These are phyloP conservation scores for Rhyacichthys aspro DNA, from an alignment of 2,797 vertebrate genomes.

Conservation along the genomic window DNA sequence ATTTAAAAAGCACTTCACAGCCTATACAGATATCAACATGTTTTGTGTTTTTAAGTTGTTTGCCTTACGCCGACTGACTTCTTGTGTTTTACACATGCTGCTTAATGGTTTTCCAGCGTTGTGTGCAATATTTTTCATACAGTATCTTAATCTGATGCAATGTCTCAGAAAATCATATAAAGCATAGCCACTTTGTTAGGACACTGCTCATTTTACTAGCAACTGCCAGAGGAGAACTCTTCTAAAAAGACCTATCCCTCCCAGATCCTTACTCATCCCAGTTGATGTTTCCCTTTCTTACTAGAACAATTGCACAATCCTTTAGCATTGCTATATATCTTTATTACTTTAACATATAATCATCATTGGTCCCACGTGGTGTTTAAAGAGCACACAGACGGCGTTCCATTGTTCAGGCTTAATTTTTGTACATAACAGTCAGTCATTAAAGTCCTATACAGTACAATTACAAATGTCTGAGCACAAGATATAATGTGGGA, in stretches of 20 bases:
- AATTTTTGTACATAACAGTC: slow-evolving; percentile 76
- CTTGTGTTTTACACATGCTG: slow-evolving; percentile 63
- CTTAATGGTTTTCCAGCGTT: slow-evolving; percentile 39
- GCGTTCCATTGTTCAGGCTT: slow-evolving; percentile 47
- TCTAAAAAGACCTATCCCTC: slow-evolving; percentile 9
- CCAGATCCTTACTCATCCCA: slow-evolving; percentile 24
- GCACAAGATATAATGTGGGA: slow-evolving; percentile 77
- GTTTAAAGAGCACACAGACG: slow-evolving; percentile 64
- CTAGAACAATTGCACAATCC: slow-evolving; percentile 47
- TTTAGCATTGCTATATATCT: slow-evolving; percentile 49
- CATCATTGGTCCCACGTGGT: slow-evolving; percentile 52
- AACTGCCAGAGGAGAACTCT: slow-evolving; percentile 20
- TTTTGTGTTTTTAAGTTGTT: slow-evolving; percentile 47
- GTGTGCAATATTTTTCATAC: slow-evolving; percentile 48
- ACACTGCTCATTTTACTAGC: slow-evolving; percentile 6
- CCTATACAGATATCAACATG: slow-evolving; percentile 23
- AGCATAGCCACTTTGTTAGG: slow-evolving; percentile 15
- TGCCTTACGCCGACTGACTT: slow-evolving; percentile 66
- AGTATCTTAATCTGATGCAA: slow-evolving; percentile 53
- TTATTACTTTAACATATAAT: slow-evolving; percentile 63
- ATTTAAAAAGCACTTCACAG: slow-evolving; percentile 11
- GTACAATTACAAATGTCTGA: slow-evolving; percentile 74
- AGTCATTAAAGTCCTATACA: slow-evolving; percentile 68
- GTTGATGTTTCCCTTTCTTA: slow-evolving; percentile 29
- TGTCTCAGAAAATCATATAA: slow-evolving; percentile 25